Percentiles rank a stretch among this genome's conserved stretches.
Conservation (phyloP, 2,113 vertebrate species). For the Semicossyphus pulcher region DNA sequence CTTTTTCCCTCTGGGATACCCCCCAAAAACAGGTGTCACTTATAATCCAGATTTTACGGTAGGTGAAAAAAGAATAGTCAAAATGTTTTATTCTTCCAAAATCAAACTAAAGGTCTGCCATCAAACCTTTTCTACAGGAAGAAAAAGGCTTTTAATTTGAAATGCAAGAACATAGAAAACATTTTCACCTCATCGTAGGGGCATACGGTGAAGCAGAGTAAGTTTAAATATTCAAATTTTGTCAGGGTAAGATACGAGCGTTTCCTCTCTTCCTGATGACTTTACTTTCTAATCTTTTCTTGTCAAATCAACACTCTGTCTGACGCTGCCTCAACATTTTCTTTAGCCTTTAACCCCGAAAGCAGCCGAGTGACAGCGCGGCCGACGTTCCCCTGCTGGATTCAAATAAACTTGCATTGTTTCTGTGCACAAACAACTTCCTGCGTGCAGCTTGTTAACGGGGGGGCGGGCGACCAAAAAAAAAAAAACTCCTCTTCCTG, state of each 20-base stretch:
- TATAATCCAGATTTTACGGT: no score
- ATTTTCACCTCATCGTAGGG: not conserved
- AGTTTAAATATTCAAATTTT: not conserved
- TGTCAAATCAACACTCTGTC: conserved; percentile 25
- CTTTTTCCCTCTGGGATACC: no score
- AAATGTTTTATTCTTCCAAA: no score
- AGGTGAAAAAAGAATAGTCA: no score
- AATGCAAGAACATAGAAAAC: not conserved
- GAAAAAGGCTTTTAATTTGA: not conserved
- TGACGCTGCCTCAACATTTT: conserved; percentile 68
- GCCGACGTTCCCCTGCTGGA: conserved; percentile 67
- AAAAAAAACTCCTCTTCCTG: conserved; percentile 70
- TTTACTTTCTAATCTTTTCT: not conserved
- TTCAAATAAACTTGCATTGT: conserved; percentile 77
- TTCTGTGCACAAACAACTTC: conserved; percentile 80
- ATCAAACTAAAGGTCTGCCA: no score
- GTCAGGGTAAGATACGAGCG: not conserved
- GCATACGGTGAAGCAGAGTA: not conserved
- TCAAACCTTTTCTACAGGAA: no score
- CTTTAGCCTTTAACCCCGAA: conserved; percentile 73
- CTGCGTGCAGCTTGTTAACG: conserved; percentile 74
- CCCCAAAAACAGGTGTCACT: no score
- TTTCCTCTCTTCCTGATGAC: not conserved
- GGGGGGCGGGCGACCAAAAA: conserved; percentile 1
- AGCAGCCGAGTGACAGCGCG: conserved; percentile 48